Percentiles rank a stretch among this genome's conserved stretches.
Evolutionary conservation across 1,140 invertebrate species (phyloP).

Genomic region (Bradysia coprophila): DNA sequence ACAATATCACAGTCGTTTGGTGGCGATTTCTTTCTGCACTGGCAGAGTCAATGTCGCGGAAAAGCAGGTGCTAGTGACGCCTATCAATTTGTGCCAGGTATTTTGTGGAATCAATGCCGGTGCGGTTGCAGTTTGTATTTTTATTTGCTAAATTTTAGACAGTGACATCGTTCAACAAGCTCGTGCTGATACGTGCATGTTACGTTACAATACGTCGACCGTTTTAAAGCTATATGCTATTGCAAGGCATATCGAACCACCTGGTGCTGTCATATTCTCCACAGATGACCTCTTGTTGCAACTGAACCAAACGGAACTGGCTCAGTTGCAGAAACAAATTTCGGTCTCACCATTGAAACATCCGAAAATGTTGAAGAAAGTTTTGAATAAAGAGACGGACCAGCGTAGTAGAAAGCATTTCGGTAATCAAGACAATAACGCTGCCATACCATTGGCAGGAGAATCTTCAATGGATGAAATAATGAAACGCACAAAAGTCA

Average conservation of each 20-base stretch:
- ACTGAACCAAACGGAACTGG: slow-evolving; percentile 17
- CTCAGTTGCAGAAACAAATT: slow-evolving; percentile 11
- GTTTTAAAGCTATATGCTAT: slow-evolving; percentile 46
- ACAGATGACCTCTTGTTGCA: slow-evolving; percentile 19
- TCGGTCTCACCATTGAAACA: slow-evolving; percentile 16
- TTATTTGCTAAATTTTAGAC: slow-evolving; percentile 22
- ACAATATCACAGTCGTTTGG: slow-evolving; percentile 22
- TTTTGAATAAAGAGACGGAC: neutral
- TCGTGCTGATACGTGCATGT: slow-evolving; percentile 45
- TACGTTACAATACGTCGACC: slow-evolving; percentile 49
- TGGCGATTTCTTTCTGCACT: slow-evolving; percentile 22
- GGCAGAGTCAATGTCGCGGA: slow-evolving; percentile 21
- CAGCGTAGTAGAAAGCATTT: neutral
- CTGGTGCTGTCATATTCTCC: slow-evolving; percentile 43
- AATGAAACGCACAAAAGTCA: neutral
- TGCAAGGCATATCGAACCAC: slow-evolving; percentile 43
- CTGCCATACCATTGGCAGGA: neutral
- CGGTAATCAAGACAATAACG: neutral
- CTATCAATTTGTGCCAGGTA: slow-evolving; percentile 36
- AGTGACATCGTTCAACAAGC: slow-evolving; percentile 41
- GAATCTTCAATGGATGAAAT: neutral
- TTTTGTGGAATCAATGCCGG: slow-evolving; percentile 31
- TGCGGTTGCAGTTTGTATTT: slow-evolving; percentile 21
- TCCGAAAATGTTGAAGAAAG: slow-evolving; percentile 21
- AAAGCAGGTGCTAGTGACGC: slow-evolving; percentile 36